Evolutionary conservation across 2,888 invertebrate genomes (phyloP), one percentile per base, ranked within the genome.

Genomic region (Sympetrum striolatum): DNA sequence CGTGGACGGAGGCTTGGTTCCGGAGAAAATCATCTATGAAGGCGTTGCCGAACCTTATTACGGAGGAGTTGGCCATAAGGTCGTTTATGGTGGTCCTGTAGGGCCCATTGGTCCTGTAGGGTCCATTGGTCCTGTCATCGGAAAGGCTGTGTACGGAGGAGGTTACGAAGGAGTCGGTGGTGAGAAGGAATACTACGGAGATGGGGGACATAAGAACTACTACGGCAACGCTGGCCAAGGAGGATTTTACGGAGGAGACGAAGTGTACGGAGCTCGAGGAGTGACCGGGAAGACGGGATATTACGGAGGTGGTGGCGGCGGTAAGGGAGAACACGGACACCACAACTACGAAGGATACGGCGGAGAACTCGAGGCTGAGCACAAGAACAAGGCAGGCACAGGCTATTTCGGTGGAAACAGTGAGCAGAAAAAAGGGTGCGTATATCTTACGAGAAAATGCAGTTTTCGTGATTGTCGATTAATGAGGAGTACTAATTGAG

Each of bases 321-420:
- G 81, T 1, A 90, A 81, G 22, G 90, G 90, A 37, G 60, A 82
- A 25, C 44, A 60, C 6, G 90, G 81, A 39, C 82, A 79, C 64
- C 81, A 90, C 22, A 44, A 37, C 39, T 35, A 80, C 44, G 64
- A 44, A 18, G 82, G 82, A 14, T 90, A 35, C 31, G 90, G 64
- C 14, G 81, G 39, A 22, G 81, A 73, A 8, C 81, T 53, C 6
- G 96, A 96, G 93, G 95, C 96, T 91, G 95, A 96, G 64, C 95
- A 97, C 93, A 97, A 96, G 0, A 96, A 96, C 91, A 97, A 97
- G 93, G 96, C 96, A 0, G 96, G 97, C 91, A 97, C 97, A 92
- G 97, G 97, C 0, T 96, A 97, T 94, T 96, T 97, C 93, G 95
- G 96, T 39, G 95, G 96, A 92, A 18, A 25, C 37, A 82, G 82